phyloP scores from a whole-genome alignment of 2,797 vertebrate species.

The Pseudochirops corinnae region DNA sequence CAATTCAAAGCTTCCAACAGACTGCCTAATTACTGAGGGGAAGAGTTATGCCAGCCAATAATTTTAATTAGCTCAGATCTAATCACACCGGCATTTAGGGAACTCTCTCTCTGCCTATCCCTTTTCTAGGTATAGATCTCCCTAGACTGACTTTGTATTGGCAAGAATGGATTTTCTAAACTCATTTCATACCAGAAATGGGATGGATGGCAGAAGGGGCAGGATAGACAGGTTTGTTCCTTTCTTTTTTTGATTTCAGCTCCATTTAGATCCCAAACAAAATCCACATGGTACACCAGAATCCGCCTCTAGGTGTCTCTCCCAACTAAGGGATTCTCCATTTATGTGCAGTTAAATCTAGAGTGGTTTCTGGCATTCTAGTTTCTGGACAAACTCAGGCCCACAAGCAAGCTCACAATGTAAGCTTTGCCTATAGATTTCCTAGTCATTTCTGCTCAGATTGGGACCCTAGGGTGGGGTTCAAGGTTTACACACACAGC shows the following conservation, averaged over 20 bases:
- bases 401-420: neutral
- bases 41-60: slow-evolving; percentile 2
- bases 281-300: neutral
- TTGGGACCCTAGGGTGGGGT: neutral
- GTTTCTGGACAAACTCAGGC: neutral
- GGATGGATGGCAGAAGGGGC: neutral
- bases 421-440: neutral
- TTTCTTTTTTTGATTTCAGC: neutral
- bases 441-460: neutral
- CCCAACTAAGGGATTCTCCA: neutral
- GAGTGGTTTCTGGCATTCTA: neutral
- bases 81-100: neutral
- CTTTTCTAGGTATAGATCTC: neutral
- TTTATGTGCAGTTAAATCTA: neutral
- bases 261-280: neutral
- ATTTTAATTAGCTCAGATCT: neutral
- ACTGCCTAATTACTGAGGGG: slow-evolving; percentile 3
- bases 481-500: neutral
- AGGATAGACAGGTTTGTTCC: neutral
- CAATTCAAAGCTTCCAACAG: neutral
- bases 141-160: neutral
- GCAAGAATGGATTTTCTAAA: neutral
- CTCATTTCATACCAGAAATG: neutral
- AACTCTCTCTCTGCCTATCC: neutral
- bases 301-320: neutral